phyloP scores from a whole-genome alignment of 2,888 invertebrate genomes.

The Athripsodes cinereus region DNA sequence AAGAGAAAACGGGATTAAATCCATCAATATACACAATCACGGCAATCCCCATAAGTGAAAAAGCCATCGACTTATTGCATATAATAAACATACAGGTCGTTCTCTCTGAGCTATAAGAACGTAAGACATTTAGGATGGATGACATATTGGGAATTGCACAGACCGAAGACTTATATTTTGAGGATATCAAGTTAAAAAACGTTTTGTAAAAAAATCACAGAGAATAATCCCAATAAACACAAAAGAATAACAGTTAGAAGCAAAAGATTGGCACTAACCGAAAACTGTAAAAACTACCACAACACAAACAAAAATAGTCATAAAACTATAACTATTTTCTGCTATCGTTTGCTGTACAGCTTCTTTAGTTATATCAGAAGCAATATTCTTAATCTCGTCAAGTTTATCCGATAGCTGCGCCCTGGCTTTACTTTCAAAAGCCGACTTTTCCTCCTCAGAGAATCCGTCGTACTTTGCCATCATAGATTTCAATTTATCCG shows the following conservation, averaged over 20 bases:
- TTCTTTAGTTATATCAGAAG: constrained; percentile 32
- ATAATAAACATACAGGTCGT: too few relatives aligned
- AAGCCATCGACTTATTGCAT: too few relatives aligned
- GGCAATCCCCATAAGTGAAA: too few relatives aligned
- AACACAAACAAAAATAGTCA: constrained; percentile 8
- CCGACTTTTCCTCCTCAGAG: constrained; percentile 36
- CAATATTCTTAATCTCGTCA: constrained; percentile 32
- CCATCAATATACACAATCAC: too few relatives aligned
- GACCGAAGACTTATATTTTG: too few relatives aligned
- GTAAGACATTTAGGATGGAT: too few relatives aligned
- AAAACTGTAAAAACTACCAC: constrained; percentile 11
- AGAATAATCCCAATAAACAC: not conserved
- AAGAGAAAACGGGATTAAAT: too few relatives aligned
- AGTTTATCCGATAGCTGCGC: constrained; percentile 39
- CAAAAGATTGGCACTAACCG: constrained; percentile 7
- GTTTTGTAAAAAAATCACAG: not conserved
- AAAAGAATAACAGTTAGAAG: not conserved
- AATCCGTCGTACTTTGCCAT: constrained; percentile 31
- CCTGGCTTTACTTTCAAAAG: constrained; percentile 32
- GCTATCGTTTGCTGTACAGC: constrained; percentile 27
- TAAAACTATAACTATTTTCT: not conserved
- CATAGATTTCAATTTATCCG: constrained; percentile 24
- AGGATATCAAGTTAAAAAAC: too few relatives aligned
- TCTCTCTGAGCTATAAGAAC: too few relatives aligned
- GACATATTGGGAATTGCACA: too few relatives aligned